A percentile compares a stretch with the other conserved stretches of the same genome.
These are phyloP conservation scores for Cephalopholis sonnerati DNA, from an alignment of 2,113 vertebrate species.

Conservation along the genomic window DNA sequence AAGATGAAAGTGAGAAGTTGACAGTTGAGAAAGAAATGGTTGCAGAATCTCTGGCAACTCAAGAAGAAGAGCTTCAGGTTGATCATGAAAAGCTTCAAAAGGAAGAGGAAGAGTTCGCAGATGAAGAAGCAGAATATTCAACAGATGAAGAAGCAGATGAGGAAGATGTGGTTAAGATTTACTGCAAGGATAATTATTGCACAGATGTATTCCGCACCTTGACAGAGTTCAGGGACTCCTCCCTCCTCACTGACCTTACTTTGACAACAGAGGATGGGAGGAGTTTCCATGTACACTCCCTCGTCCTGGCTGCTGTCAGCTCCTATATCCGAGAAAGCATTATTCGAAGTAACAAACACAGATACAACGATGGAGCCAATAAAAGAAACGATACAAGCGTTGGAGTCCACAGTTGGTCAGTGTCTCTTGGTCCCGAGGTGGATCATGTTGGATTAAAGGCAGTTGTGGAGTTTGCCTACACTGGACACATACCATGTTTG, in stretches of 20 bases:
- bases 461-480: constrained; percentile 90
- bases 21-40: background rate
- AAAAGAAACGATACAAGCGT: background rate
- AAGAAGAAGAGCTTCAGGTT: constrained; percentile 7
- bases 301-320: constrained; percentile 85
- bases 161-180: constrained; percentile 56
- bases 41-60: background rate
- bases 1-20: background rate
- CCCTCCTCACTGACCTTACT: constrained; percentile 81
- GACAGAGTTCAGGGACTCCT: constrained; percentile 73
- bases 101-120: constrained; percentile 20
- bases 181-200: constrained; percentile 63
- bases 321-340: constrained; percentile 65
- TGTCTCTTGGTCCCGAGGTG: constrained; percentile 70
- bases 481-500: constrained; percentile 78
- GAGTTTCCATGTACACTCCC: constrained; percentile 75
- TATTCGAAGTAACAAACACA: background rate
- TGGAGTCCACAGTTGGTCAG: constrained; percentile 21
- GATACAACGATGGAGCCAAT: background rate
- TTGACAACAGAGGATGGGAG: constrained; percentile 67
- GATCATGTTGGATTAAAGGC: constrained; percentile 79
- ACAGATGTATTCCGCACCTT: constrained; percentile 78
- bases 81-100: background rate
- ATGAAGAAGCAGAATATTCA: constrained; percentile 22
- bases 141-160: constrained; percentile 42